phyloP scores from a whole-genome alignment of 2,113 vertebrate species.

The Thamnaconus septentrionalis region DNA sequence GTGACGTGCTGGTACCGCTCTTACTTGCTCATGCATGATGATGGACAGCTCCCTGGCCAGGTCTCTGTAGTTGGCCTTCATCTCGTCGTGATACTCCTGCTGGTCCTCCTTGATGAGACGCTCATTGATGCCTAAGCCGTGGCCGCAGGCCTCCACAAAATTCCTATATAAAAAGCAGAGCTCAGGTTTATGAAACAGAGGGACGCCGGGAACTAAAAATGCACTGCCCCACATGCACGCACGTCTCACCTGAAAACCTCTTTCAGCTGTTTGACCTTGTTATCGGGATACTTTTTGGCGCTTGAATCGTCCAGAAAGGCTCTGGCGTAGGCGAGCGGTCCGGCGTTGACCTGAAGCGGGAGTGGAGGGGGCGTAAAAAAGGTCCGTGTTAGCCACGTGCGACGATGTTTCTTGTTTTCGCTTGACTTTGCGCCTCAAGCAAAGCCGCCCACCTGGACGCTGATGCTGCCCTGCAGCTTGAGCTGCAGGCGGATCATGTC shows the following conservation, averaged over 20 bases:
- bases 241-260: conserved; percentile 91
- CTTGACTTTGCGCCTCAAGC: neutral
- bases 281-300: conserved; percentile 94
- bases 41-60: conserved; percentile 91
- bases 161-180: conserved; percentile 77
- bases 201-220: neutral
- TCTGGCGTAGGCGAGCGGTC: conserved; percentile 93
- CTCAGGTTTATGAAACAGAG: neutral
- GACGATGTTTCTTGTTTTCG: neutral
- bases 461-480: conserved; percentile 97
- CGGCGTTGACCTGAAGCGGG: conserved; percentile 88
- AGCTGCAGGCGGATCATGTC: conserved; percentile 99
- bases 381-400: neutral
- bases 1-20: conserved; percentile 6
- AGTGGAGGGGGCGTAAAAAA: neutral
- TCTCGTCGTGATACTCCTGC: conserved; percentile 96
- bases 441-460: conserved; percentile 85
- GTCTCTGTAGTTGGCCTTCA: conserved; percentile 97
- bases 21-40: conserved; percentile 97
- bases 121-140: conserved; percentile 90
- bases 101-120: conserved; percentile 97
- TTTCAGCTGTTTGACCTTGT: conserved; percentile 96
- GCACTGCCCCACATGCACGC: neutral
- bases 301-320: conserved; percentile 93
- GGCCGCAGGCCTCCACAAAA: conserved; percentile 97